phyloP scores from a whole-genome alignment of 2,797 vertebrate species.

The Cetoscarus ocellatus region DNA sequence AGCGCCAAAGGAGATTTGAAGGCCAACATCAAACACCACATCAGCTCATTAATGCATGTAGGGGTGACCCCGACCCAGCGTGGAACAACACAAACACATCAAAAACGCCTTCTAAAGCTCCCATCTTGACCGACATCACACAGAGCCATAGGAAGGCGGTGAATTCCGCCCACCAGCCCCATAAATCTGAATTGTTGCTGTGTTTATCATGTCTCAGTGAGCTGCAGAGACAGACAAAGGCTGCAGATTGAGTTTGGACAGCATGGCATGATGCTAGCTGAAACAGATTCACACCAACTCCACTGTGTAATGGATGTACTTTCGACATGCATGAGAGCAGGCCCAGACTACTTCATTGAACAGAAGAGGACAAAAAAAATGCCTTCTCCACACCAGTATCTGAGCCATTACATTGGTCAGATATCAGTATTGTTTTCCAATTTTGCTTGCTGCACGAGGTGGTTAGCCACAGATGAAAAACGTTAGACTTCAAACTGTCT shows the following conservation, averaged over 20 bases:
- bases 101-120: conserved; percentile 61
- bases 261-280: conserved; percentile 37
- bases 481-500: conserved; percentile 79
- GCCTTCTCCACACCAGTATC: conserved; percentile 57
- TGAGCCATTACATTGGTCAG: conserved; percentile 75
- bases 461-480: conserved; percentile 81
- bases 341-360: conserved; percentile 53
- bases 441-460: conserved; percentile 70
- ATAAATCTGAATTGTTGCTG: conserved; percentile 62
- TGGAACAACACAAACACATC: conserved; percentile 69
- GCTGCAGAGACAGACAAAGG: conserved; percentile 45
- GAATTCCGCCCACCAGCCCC: conserved; percentile 59
- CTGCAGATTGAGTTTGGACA: conserved; percentile 59
- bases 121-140: conserved; percentile 62
- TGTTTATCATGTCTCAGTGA: conserved; percentile 63
- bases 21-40: conserved; percentile 77
- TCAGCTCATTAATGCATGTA: conserved; percentile 81
- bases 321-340: conserved; percentile 35
- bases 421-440: conserved; percentile 82
- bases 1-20: conserved; percentile 76
- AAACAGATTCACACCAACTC: conserved; percentile 48
- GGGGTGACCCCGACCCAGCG: conserved; percentile 66
- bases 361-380: conserved; percentile 30
- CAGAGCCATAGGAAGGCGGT: conserved; percentile 58
- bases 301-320: conserved; percentile 45